Evolutionary conservation across 2,113 vertebrate species (phyloP), one percentile per base, ranked within the genome.

Genomic region (Rhineura floridana): DNA sequence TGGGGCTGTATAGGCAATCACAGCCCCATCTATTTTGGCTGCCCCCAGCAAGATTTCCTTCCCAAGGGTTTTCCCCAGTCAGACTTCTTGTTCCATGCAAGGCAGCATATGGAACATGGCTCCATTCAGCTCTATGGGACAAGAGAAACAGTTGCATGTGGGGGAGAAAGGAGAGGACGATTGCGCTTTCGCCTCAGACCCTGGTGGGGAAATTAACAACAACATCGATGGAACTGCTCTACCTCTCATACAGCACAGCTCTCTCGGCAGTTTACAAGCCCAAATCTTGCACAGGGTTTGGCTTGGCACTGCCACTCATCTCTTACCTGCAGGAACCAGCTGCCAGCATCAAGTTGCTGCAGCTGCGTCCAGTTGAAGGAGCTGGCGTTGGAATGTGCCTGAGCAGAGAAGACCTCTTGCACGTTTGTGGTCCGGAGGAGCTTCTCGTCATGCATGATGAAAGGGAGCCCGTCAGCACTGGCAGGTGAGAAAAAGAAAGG

Each of bases 251-350:
- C 28, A 46, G n/a, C 3, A 8, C 3, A 70, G 36, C 23, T 4
- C n/a, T n/a, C n/a, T n/a, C n/a, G n/a, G n/a, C n/a, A n/a, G n/a
- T n/a, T n/a, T n/a, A n/a, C n/a, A n/a, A 50, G 28, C 23, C n/a
- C n/a, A 10, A 2, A 28, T 2, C 21, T 25, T 80, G 81, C 17
- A 13, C 33, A 77, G 69, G 15, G 50, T 59, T 89, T 25, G 46
- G 65, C 36, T 88, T 69, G 28, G 6, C 6, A 0, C 17, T 82
- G 33, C 25, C 17, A 44, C 50, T 19, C 72, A 30, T 69, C 72
- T 48, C 97, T 98, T 92, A 99, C 99, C 97, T 98, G 87, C n/a
- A 98, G 36, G 92, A 99, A 99, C 98, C 98, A 99, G 89, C 97
- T 88, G n/a, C 98, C 98, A 10, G 98, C 98, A 76, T 98, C 98